Base-by-base conservation (phyloP, 2,113 vertebrate species). In the Forbesichthys agassizii region DNA sequence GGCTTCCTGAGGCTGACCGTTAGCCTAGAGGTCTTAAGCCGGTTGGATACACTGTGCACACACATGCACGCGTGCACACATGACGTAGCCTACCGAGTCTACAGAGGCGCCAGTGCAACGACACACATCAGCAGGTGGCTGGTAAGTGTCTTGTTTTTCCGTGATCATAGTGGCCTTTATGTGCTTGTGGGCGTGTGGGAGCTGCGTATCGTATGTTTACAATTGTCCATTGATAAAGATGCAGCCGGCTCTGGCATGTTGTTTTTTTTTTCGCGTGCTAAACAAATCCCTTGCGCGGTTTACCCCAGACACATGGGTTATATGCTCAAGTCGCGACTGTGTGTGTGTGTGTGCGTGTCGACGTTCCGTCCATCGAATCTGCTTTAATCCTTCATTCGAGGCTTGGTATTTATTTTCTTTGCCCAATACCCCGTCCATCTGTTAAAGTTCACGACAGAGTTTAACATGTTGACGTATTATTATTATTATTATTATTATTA, bases 101-200 rank as follows among this genome's bases (percentile, higher is more conserved):
- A 73, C 7, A 68, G 36, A 42, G 33, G 33, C 59, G 49, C 48
- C 74, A 33, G 64, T 13, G 74, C 79, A 69, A 16, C 47, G 64
- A 56, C 68, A 59, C 66, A 64, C 66, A 58, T 77, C 61, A 71
- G 71, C 82, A 73, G 81, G 76, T 84, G 76, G 53, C 74, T 66
- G 87, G 90, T 89, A 80, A 86, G 87, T 79, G 65, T 56, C 70
- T 48, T 53, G 61, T 66, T 47, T 62, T 33, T 73, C 52, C 61
- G 48, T 68, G 49, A 27, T 27, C 27, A 27, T 27, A 27, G 27
- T 27, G 27, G 27, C 52, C 47, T 72, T 13, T 68, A 61, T 65
- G 46, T 68, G 20, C 4, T 12, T 55, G 36, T 48, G 27, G 53
- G 14, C 56, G 51, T 60, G 11, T 47, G 8, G 27, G 27, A 27